These are phyloP conservation scores for Volucella inflata DNA, from an alignment of 2,888 invertebrate genomes.

Conservation along the genomic window DNA sequence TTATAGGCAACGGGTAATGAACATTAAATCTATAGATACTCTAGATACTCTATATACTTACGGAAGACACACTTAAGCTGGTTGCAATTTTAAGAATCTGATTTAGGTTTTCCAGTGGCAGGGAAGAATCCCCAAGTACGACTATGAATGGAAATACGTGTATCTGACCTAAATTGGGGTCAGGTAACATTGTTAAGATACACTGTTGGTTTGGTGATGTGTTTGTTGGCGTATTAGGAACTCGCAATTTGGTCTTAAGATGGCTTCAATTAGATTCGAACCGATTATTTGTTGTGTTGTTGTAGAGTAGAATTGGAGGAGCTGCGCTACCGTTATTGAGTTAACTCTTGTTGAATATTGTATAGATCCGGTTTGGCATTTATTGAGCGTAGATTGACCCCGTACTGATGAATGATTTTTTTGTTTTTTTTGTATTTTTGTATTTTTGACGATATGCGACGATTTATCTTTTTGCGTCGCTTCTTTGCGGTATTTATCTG, in stretches of 20 bases:
- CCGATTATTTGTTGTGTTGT: not conserved
- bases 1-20: constrained; percentile 27
- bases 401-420: constrained; percentile 1
- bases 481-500: too few relatives aligned
- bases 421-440: not conserved
- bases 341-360: not conserved
- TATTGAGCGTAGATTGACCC: constrained; percentile 22
- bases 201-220: not conserved
- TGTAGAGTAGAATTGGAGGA: too few relatives aligned
- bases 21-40: not conserved
- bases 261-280: constrained; percentile 9
- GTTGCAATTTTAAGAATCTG: constrained; percentile 26
- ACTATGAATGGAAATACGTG: not conserved
- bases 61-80: constrained; percentile 11
- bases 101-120: too few relatives aligned
- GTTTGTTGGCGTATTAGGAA: constrained; percentile 8
- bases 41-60: not conserved
- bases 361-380: constrained; percentile 17
- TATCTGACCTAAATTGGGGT: constrained; percentile 1
- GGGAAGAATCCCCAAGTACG: not conserved
- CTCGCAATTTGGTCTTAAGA: not conserved
- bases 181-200: constrained; percentile 3
- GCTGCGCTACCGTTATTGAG: not conserved
- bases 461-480: not conserved
- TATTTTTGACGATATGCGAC: not conserved